Evolutionary conservation across 2,888 invertebrate genomes (phyloP), one percentile per base, ranked within the genome.

Genomic region (Heteromurus nitidus): DNA sequence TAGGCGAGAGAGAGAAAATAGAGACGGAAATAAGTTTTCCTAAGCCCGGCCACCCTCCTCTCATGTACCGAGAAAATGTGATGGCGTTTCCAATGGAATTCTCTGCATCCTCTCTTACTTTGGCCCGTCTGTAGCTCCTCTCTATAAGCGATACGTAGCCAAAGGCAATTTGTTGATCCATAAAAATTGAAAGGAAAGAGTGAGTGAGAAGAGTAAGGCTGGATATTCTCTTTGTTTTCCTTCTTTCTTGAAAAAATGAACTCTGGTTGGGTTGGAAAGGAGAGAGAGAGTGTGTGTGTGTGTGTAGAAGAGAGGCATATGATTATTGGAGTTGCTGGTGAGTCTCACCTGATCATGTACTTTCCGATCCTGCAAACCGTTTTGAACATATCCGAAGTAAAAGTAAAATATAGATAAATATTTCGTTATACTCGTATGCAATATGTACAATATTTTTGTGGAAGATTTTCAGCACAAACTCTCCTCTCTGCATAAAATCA

Each of bases 141-240:
- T 20, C 3, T 11, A 9, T 3, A 47, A 50, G 20, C 50, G 18
- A 50, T 20, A 50, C 20, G 2, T n/a, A 11, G 55, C 55, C 55
- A 26, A 24, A 20, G 55, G 55, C 55, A 26, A 26, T 55, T 55
- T 55, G 55, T 55, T 55, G 24, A 55, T 55, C 55, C 55, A 55
- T 55, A 55, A 22, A 55, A 26, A 55, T 55, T 11, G 20, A 55
- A 55, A 55, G n/a, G n/a, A n/a, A n/a, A n/a, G n/a, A n/a, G n/a
- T n/a, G n/a, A n/a, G 13, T 44, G 44, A 44, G 44, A 44, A n/a
- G 44, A 44, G n/a, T n/a, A n/a, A n/a, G 11, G 44, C n/a, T 2
- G 44, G 44, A n/a, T 44, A 44, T n/a, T n/a, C n/a, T n/a, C n/a
- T n/a, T n/a, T 36, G 36, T 36, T 36, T 36, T 13, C 36, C n/a